phyloP scores from a whole-genome alignment of 2,888 invertebrate genomes.

The Elmis aenea region DNA sequence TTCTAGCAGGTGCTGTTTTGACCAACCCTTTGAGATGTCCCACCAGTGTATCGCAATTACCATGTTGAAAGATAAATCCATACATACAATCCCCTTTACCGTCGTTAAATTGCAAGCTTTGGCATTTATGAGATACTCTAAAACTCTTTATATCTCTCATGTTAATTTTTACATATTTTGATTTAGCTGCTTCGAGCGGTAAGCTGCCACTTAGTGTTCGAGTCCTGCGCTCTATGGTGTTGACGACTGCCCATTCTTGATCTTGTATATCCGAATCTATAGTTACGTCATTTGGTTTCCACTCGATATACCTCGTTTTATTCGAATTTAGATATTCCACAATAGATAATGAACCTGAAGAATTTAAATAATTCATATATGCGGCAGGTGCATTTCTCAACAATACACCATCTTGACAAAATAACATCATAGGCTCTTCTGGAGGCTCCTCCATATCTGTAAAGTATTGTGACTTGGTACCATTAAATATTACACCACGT shows the following conservation, averaged over 20 bases:
- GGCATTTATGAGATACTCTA: constrained; percentile 52
- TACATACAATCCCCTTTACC: constrained; percentile 68
- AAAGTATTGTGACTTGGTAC: not conserved
- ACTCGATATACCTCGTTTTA: constrained; percentile 60
- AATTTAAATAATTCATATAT: constrained; percentile 52
- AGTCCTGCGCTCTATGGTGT: constrained; percentile 63
- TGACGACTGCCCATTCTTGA: constrained; percentile 81
- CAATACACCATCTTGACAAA: constrained; percentile 75
- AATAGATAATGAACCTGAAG: constrained; percentile 63
- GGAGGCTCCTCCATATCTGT: constrained; percentile 31
- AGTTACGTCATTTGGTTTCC: constrained; percentile 75
- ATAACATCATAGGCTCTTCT: constrained; percentile 54
- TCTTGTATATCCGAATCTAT: constrained; percentile 73
- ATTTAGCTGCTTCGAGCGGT: constrained; percentile 44
- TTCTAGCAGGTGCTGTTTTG: constrained; percentile 62
- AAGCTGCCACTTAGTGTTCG: constrained; percentile 56
- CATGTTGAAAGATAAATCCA: constrained; percentile 83
- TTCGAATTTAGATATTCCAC: constrained; percentile 54
- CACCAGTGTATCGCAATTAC: constrained; percentile 75
- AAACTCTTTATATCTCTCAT: constrained; percentile 64
- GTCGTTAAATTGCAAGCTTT: constrained; percentile 60
- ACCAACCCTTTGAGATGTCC: constrained; percentile 58
- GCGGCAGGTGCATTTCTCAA: constrained; percentile 61
- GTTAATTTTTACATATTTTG: constrained; percentile 53
- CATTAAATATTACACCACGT: constrained; percentile 5